Conservation (phyloP, 2,113 vertebrate species). For the Paramormyrops kingsleyae region DNA sequence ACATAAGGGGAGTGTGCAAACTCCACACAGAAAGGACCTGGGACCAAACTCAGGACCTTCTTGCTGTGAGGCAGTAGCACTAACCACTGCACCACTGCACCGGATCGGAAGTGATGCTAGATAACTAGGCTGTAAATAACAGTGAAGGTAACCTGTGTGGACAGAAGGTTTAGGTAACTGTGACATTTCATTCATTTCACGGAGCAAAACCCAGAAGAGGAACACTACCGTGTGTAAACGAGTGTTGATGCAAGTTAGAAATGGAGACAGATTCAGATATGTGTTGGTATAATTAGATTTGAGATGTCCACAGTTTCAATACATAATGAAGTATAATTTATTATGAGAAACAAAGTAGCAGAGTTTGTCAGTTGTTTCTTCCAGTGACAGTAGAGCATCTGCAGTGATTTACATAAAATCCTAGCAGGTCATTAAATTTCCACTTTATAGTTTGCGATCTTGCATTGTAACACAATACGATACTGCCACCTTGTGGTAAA, state of each 20-base stretch:
- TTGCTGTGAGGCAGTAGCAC: too few species aligned
- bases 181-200: neutral
- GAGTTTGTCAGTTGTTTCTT: neutral
- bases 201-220: neutral
- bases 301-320: neutral
- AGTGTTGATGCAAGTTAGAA: neutral
- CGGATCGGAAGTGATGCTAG: neutral
- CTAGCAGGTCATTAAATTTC: neutral
- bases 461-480: neutral
- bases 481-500: neutral
- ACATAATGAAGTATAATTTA: neutral
- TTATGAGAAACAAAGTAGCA: neutral
- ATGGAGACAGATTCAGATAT: neutral
- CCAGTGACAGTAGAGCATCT: neutral
- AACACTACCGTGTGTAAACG: neutral
- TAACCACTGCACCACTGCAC: too few species aligned
- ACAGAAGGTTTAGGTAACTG: neutral
- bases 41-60: too few species aligned
- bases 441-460: neutral
- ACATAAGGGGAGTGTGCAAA: too few species aligned
- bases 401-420: neutral
- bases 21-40: too few species aligned
- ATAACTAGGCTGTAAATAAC: neutral
- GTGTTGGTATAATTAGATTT: neutral
- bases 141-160: neutral